Evolutionary conservation across 1,140 invertebrate genomes (phyloP).

Genomic region (Lepeophtheirus salmonis): DNA sequence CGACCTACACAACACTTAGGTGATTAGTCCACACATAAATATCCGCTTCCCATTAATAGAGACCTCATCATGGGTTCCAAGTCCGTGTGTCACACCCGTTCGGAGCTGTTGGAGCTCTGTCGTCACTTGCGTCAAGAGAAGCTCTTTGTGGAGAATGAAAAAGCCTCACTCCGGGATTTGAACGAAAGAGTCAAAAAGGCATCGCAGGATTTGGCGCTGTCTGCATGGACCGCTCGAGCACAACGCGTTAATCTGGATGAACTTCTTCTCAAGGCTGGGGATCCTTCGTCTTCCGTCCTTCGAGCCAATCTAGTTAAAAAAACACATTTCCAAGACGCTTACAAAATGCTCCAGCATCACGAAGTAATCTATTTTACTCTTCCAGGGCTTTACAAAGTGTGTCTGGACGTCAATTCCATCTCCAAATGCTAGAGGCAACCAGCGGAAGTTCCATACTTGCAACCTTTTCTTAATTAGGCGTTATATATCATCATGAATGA

Average conservation of each 20-base stretch:
- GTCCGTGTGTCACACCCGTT: no score
- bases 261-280: constrained; percentile 49
- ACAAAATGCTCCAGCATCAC: constrained; percentile 49
- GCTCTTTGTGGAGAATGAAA: constrained; percentile 48
- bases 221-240: constrained; percentile 65
- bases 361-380: no score
- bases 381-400: no score
- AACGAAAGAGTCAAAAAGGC: constrained; percentile 46
- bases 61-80: no score
- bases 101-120: constrained; percentile 45
- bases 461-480: no score
- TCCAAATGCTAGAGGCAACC: no score
- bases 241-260: constrained; percentile 63
- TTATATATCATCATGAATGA: no score
- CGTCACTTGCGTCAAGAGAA: constrained; percentile 47
- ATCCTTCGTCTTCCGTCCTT: constrained; percentile 25
- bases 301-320: neutral
- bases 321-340: constrained; percentile 10
- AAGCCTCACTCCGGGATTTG: constrained; percentile 44
- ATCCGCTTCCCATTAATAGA: no score
- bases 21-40: no score
- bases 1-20: no score
- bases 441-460: no score
- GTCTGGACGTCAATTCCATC: no score
- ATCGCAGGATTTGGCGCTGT: constrained; percentile 43